Evolutionary conservation across 2,888 invertebrate species (phyloP), one percentile per base, ranked within the genome.

Genomic region (Agrilus mali): DNA sequence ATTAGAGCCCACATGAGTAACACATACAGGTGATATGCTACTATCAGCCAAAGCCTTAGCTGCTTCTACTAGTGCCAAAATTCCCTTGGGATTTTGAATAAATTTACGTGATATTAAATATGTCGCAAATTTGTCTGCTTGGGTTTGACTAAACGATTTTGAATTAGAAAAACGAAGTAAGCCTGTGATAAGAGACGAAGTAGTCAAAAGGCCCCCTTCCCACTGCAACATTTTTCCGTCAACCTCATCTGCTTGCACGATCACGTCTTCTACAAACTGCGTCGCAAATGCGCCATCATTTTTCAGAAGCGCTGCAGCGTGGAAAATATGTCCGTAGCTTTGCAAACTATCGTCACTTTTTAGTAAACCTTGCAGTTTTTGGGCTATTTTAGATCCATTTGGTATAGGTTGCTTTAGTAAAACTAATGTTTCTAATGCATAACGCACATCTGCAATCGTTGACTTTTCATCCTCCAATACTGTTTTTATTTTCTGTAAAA

Each of bases 181-280:
- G 17, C 78, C 77, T 13, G 75, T 71, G 2, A 82, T 65, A 27
- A 82, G 57, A 27, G 77, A 60, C 0, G 79, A 77, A 1, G 89
- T 89, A 37, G 83, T 80, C 2, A 86, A 84, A 40, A 93, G 71
- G 7, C 90, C 90, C 27, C 90, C 89, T 65, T 96, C 96, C 66
- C 93, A 96, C 70, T 95, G 87, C 48, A 92, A 70, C 55, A 85
- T 80, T 57, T 79, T 80, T 10, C 86, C 83, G 67, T 95, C 89
- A 4, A 90, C 84, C 73, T 96, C 95, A 68, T 97, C 96, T 2
- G 95, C 95, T 59, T 95, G 93, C 3, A 88, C 82, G 46, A 96
- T 72, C n/a, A 88, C 84, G 62, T 94, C 92, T 66, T 94, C 93
- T 17, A 94, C 82, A 42, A 87, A 80, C 46, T 86, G 80, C 36